Conservation (phyloP, 2,797 vertebrate species). For the Bovichtus diacanthus region DNA sequence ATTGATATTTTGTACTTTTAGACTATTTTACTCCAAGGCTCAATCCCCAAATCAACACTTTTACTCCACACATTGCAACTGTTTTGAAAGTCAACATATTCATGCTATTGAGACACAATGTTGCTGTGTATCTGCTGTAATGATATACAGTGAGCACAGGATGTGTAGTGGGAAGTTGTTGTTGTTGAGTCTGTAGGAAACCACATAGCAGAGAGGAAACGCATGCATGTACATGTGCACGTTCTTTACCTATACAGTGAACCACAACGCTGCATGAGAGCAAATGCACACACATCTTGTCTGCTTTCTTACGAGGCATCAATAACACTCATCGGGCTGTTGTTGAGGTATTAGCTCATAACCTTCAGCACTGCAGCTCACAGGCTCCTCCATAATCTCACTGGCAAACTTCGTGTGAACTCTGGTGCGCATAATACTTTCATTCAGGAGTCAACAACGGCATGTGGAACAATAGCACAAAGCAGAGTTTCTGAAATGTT, state of each 20-base stretch:
- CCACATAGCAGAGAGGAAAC: not conserved
- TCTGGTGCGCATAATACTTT: conserved; percentile 63
- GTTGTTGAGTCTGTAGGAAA: conserved; percentile 22
- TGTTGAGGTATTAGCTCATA: conserved; percentile 69
- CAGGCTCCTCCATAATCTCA: conserved; percentile 67
- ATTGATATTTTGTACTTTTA: conserved; percentile 21
- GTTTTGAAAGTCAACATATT: conserved; percentile 21
- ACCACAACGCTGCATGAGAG: not conserved
- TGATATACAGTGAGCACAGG: not conserved
- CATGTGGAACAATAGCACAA: conserved; percentile 45
- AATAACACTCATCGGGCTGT: conserved; percentile 18
- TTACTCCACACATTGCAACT: conserved; percentile 15
- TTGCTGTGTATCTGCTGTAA: conserved; percentile 20
- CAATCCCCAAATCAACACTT: not conserved
- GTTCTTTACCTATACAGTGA: not conserved
- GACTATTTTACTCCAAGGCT: not conserved
- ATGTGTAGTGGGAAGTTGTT: not conserved
- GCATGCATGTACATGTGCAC: conserved; percentile 2
- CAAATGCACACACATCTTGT: not conserved
- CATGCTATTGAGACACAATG: not conserved
- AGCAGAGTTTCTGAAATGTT: conserved; percentile 22
- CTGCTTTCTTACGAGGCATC: conserved; percentile 9
- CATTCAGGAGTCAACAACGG: conserved; percentile 55
- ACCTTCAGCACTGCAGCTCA: conserved; percentile 53
- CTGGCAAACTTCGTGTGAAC: conserved; percentile 76